Evolutionary conservation across 1,140 invertebrate genomes (phyloP), one percentile per base, ranked within the genome.

Genomic region (Scylla paramamosain): DNA sequence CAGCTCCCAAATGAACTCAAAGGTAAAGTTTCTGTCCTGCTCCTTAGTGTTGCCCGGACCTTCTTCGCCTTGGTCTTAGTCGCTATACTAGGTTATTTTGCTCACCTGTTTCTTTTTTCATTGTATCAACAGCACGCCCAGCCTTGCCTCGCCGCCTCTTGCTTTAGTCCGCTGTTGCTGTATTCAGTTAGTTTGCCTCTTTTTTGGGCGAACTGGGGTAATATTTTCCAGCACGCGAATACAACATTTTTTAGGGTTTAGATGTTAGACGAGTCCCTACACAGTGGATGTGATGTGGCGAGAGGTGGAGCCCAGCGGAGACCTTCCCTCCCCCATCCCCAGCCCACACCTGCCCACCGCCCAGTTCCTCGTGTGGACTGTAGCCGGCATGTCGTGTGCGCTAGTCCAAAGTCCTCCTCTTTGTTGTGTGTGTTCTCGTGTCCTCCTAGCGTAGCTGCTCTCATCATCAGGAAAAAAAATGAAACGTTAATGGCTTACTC

Each of bases 1-100:
- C 59, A 94, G 93, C 93, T 94, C 93, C 93, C 86, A 94, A 94
- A 94, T 94, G 93, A 94, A 94, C 28, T 94, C 86, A 94, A 94
- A 94, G 93, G 93, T 94, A 94, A 94, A 88, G 93, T 94, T 93
- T 20, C 4, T 83, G n/a, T 87, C 48, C 82, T 52, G 83, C 77
- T 93, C n/a, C 45, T 52, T 31, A 52, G 45, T 59, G 92, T 93
- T 86, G 82, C 14, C 67, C 67, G 25, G 67, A 77, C 67, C 67
- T 39, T 39, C 39, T 39, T 39, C 39, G 39, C 39, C 39, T 39
- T 39, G 39, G 39, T 39, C 39, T 77, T 77, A 77, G 67, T 77
- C 25, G n/a, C 8, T 39, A 39, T 39, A 39, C 6, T n/a, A 77
- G n/a, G 67, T 20, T n/a, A n/a, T 77, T n/a, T 1, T 77, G n/a